Percentiles rank a stretch among this genome's conserved stretches.
Evolutionary conservation across 2,797 vertebrate genomes (phyloP).

Genomic region (Gobio occitaniae): DNA sequence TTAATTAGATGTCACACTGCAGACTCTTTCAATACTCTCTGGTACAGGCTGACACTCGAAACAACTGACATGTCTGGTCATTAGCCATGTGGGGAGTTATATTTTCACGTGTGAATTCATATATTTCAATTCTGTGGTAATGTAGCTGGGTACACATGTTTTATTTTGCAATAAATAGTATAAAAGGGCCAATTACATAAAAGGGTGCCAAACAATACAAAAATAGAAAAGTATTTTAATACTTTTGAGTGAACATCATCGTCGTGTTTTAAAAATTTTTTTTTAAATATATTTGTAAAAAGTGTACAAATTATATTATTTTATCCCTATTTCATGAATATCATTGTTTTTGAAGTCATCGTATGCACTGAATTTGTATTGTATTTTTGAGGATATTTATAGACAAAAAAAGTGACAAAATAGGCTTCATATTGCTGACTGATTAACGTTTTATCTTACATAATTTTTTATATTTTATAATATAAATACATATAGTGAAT

Average conservation of each 20-base stretch:
- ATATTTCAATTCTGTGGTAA: constrained; percentile 2
- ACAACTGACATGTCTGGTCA: background rate
- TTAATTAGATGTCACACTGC: constrained; percentile 47
- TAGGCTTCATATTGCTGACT: too few relatives aligned
- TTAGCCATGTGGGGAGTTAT: constrained; percentile 8
- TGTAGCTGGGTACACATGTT: background rate
- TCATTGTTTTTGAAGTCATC: too few relatives aligned
- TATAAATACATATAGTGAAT: background rate
- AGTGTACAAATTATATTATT: background rate
- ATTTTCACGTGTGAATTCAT: constrained; percentile 8
- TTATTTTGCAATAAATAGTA: background rate
- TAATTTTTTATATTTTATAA: background rate
- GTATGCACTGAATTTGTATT: background rate
- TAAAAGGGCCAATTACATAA: background rate
- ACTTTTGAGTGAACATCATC: background rate
- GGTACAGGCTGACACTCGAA: background rate
- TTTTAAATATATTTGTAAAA: background rate
- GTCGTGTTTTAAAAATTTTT: too few relatives aligned
- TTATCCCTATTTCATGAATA: background rate
- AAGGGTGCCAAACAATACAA: background rate
- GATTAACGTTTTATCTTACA: background rate
- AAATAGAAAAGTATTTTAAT: background rate
- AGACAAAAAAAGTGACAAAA: background rate
- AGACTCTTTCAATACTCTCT: background rate
- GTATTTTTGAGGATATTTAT: background rate